phyloP scores from a whole-genome alignment of 1,140 invertebrate species.

The Odontomachus brunneus region DNA sequence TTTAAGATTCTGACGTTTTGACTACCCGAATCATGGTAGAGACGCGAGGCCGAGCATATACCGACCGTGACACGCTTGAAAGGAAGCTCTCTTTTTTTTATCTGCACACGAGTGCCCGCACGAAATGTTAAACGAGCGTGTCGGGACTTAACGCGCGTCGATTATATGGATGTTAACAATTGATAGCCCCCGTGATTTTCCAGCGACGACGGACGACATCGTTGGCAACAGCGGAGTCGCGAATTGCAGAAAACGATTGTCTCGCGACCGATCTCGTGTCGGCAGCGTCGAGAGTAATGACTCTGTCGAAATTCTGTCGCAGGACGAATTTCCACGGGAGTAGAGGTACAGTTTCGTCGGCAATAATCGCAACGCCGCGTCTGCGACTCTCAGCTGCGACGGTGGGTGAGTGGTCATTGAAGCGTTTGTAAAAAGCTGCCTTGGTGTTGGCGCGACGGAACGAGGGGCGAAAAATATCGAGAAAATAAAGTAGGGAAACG shows the following conservation, averaged over 20 bases:
- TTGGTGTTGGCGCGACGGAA: conserved; percentile 67
- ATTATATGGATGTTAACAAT: background rate
- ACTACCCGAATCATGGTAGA: conserved; percentile 74
- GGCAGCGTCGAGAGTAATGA: conserved; percentile 50
- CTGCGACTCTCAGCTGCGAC: conserved; percentile 51
- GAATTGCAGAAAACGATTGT: background rate
- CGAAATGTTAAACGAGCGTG: background rate
- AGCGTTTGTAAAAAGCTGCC: conserved; percentile 62
- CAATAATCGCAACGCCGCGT: conserved; percentile 64
- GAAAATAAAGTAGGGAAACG: conserved; percentile 70
- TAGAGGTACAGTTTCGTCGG: conserved; percentile 10
- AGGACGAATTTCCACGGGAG: conserved; percentile 23
- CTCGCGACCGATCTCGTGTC: background rate
- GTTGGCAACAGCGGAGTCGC: background rate
- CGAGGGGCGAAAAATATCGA: conserved; percentile 60
- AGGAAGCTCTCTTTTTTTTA: conserved; percentile 13
- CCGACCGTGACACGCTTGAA: conserved; percentile 42
- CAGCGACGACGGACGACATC: background rate
- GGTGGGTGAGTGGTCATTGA: conserved; percentile 66
- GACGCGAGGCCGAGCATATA: conserved; percentile 38
- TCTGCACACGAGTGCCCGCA: background rate
- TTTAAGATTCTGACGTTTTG: conserved; percentile 83
- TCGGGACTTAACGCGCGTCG: background rate
- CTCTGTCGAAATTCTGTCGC: background rate
- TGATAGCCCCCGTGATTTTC: background rate